A percentile compares a stretch with the other conserved stretches of the same genome.
Evolutionary conservation across 2,113 vertebrate species (phyloP).

Genomic region (Lichenostomus cassidix): DNA sequence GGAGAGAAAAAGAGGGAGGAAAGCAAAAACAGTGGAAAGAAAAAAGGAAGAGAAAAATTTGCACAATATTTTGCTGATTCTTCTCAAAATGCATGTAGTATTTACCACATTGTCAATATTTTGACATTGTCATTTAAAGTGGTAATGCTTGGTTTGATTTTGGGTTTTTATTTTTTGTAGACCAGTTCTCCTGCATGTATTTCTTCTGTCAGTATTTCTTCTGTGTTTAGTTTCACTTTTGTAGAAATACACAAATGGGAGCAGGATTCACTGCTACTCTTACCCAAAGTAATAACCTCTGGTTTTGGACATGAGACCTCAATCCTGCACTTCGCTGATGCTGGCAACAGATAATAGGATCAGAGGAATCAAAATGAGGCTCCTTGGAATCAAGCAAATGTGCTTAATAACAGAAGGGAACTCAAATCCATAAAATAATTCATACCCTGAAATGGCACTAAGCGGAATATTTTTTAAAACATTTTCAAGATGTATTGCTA

Average conservation of each 20-base stretch:
- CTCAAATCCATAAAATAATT: conserved; percentile 7
- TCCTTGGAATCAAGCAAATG: neutral
- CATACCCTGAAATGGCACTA: neutral
- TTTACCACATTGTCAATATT: neutral
- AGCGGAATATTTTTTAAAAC: neutral
- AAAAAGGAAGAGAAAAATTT: neutral
- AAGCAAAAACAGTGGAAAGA: neutral
- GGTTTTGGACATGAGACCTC: neutral
- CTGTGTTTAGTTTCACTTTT: neutral
- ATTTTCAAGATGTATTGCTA: conserved; percentile 35
- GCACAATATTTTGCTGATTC: neutral
- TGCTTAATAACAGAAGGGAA: conserved; percentile 16
- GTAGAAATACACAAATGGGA: neutral
- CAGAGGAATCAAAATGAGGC: neutral
- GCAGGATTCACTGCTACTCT: neutral
- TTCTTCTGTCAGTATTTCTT: neutral
- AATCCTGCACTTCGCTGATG: neutral
- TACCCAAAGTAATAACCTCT: neutral
- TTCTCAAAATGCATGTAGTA: neutral
- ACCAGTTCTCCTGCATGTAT: neutral
- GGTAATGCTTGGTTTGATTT: neutral
- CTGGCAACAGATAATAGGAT: neutral
- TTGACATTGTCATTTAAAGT: neutral
- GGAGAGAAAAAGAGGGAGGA: neutral
- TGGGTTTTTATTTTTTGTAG: neutral